A percentile compares a stretch with the other conserved stretches of the same genome.
phyloP scores from a whole-genome alignment of 2,888 invertebrate genomes.

The Andrena camellia region DNA sequence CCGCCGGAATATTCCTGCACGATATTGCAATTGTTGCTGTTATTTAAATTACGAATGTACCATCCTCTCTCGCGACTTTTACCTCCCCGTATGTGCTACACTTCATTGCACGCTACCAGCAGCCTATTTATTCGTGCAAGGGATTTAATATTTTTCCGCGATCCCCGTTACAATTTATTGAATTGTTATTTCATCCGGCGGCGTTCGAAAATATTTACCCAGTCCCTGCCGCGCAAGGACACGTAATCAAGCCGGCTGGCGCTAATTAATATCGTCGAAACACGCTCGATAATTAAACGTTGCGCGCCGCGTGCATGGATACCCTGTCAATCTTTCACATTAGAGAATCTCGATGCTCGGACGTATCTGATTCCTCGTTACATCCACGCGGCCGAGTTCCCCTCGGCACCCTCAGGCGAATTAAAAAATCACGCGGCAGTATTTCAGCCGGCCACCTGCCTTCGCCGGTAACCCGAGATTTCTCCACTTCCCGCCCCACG shows the following conservation, averaged over 20 bases:
- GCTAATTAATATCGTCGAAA: slow-evolving; percentile 40
- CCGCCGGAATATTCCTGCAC: slow-evolving; percentile 6
- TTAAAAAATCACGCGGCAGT: background rate
- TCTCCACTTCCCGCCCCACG: background rate
- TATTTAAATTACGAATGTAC: slow-evolving; percentile 53
- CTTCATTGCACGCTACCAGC: slow-evolving; percentile 30
- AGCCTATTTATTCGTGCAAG: slow-evolving; percentile 13
- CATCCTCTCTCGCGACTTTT: slow-evolving; percentile 36
- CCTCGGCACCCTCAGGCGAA: background rate
- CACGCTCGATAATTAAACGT: slow-evolving; percentile 10
- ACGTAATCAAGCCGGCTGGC: slow-evolving; percentile 36
- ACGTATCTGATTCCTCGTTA: background rate
- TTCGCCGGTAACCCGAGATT: background rate
- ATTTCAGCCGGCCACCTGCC: background rate
- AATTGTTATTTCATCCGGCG: slow-evolving; percentile 50
- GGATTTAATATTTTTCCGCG: slow-evolving; percentile 49
- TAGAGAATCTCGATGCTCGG: no score
- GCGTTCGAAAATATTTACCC: slow-evolving; percentile 49
- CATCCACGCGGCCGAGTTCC: background rate
- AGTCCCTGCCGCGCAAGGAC: slow-evolving; percentile 14
- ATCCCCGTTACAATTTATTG: slow-evolving; percentile 33
- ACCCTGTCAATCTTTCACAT: background rate
- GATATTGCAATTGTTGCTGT: slow-evolving; percentile 46
- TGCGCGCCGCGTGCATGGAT: background rate
- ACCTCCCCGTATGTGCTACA: slow-evolving; percentile 7